Base-by-base conservation (phyloP, 2,113 vertebrate genomes). In the Danio rerio region DNA sequence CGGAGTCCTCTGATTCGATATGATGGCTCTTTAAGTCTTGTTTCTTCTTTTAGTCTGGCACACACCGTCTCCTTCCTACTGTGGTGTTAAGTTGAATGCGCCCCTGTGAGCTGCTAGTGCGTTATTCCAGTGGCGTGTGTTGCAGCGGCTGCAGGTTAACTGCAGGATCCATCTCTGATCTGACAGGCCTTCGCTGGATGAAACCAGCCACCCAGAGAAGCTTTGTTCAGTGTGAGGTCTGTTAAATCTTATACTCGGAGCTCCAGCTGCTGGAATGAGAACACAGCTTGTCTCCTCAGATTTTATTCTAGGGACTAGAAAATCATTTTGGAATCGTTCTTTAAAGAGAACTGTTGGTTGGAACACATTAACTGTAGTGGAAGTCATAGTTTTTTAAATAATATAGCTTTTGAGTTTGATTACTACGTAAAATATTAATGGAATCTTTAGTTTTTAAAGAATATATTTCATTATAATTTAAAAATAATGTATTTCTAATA, bases 21-120 rank as follows among this genome's bases (percentile, higher is more conserved):
- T 84, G 78, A 81, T 83, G 58, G 77, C 73, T 82, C 52, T 10
- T 20, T 73, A 56, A 66, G 47, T 81, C 61, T 0, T 31, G 11
- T 65, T 55, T 69, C 21, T 62, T 62, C 43, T 40, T 31, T 43
- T 21, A 16, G 21, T 72, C 31, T 80, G 62, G 59, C 63, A 79
- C n/a, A 21, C 31, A 20, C 21, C 0, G 2, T 18, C 82, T 52
- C 18, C 42, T 53, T 6, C 59, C 49, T 10, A 9, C 42, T 45
- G 56, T 47, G 73, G n/a, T 61, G 55, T 76, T 61, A 43, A 13
- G 55, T 45, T 47, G 55, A 76, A 15, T 58, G 42, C 42, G 42
- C 5, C 10, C 53, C 55, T 43, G 42, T 6, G 49, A 47, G 49
- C 16, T 47, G 71, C 31, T 20, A 52, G 45, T 5, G 21, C 0